Evolutionary conservation across 2,888 invertebrate genomes (phyloP).

Genomic region (Protophormia terraenovae): DNA sequence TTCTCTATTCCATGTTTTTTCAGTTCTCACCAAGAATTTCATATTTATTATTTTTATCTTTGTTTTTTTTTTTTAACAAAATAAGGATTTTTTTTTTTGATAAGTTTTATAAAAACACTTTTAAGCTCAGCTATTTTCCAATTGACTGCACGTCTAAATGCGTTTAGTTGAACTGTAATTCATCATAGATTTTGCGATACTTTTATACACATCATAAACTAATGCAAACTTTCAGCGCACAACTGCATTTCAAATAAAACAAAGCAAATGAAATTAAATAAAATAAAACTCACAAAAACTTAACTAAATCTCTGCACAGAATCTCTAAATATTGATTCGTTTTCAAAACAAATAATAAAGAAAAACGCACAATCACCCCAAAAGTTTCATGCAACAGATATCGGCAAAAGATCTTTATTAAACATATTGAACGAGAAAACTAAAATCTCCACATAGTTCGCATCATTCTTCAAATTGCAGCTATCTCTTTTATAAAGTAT

Average conservation of each 20-base stretch:
- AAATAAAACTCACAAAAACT: constrained; percentile 26
- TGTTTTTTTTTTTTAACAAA: not conserved
- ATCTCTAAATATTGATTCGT: constrained; percentile 55
- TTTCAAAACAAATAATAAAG: constrained; percentile 20
- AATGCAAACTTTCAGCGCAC: constrained; percentile 27
- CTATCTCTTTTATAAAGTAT: constrained; percentile 37
- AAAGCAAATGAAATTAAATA: constrained; percentile 10
- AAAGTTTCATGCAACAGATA: not conserved
- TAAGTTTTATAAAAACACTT: constrained; percentile 13
- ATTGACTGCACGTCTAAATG: constrained; percentile 56
- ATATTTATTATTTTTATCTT: constrained; percentile 27
- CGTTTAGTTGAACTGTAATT: constrained; percentile 59
- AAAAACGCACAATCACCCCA: constrained; percentile 68
- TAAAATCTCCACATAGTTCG: constrained; percentile 50
- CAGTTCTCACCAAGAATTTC: constrained; percentile 60
- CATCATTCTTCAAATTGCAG: constrained; percentile 59
- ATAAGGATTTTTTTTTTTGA: not conserved
- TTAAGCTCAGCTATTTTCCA: constrained; percentile 24
- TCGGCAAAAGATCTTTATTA: not conserved
- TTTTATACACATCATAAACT: constrained; percentile 60
- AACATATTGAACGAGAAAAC: not conserved
- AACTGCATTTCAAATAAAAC: constrained; percentile 40
- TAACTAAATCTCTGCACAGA: constrained; percentile 59
- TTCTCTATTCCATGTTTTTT: not conserved
- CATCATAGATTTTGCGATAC: constrained; percentile 63